Base-by-base conservation (phyloP, 2,113 vertebrate species). In the Maccullochella peelii region DNA sequence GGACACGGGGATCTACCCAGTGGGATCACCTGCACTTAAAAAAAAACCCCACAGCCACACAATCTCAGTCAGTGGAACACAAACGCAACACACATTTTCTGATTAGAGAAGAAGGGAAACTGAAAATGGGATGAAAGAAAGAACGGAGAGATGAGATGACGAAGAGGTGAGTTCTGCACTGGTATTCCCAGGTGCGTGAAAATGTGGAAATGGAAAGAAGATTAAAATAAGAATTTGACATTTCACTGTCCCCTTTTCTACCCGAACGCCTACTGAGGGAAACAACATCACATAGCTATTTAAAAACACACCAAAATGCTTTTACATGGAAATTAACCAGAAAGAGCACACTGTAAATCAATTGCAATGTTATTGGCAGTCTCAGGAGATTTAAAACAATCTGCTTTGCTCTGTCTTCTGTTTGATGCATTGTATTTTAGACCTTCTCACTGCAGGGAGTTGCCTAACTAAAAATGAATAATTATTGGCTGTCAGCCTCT, bases 381-480 rank as follows among this genome's bases (percentile, higher is more conserved):
- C 83, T 67, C 78, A 0, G 25, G 83, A 82, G 73, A 82, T 49
- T 76, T 55, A 6, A 40, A 76, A 38, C 70, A 77, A 68, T 40
- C 66, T n/a, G 65, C 49, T 75, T 55, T 86, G 9, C 33, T 83
- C 62, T 78, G 15, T 79, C 42, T 61, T 65, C n/a, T 61, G 50
- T 88, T 82, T 80, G 79, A 91, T 89, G 72, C 69, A 54, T 68
- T 86, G 67, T 70, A 72, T 87, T 88, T 76, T 79, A 83, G 65
- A 88, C 76, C 42, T 57, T 72, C 54, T 77, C 69, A 61, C 84
- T 84, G 77, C 55, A 68, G 85, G 86, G 79, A 82, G 67, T 85
- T 87, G 49, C 42, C 79, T 20, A 44, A 75, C 47, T 69, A 62
- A 83, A 80, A 86, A 71, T 77, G 42, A 73, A 84, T 85, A 74